A percentile compares a stretch with the other conserved stretches of the same genome.
Evolutionary conservation across 2,888 invertebrate species (phyloP).

Genomic region (Sminthurinus aureus): DNA sequence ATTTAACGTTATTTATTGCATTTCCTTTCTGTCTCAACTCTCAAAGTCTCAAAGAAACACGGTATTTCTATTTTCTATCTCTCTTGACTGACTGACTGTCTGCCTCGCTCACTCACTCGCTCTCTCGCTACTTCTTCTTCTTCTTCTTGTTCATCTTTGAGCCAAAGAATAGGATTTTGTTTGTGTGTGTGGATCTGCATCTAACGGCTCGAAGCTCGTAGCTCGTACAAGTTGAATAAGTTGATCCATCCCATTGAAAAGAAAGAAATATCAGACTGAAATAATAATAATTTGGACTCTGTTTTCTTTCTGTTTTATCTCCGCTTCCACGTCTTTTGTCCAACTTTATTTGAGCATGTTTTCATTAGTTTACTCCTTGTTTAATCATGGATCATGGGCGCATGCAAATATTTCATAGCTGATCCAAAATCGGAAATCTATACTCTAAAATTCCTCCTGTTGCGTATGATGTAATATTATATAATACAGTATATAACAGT

Average conservation of each 20-base stretch:
- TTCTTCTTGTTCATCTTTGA: no score
- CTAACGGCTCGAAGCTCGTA: conserved; percentile 14
- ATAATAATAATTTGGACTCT: not conserved
- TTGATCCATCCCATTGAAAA: conserved; percentile 8
- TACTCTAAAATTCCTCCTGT: no score
- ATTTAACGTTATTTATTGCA: conserved; percentile 28
- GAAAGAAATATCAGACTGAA: not conserved
- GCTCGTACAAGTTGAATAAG: no score
- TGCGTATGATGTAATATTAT: no score
- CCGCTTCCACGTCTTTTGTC: not conserved
- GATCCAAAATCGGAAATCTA: no score
- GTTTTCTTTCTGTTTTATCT: not conserved
- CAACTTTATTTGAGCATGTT: conserved; percentile 21
- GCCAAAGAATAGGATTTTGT: no score
- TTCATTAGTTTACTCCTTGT: no score
- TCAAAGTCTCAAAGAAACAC: conserved; percentile 25
- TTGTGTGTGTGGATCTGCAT: not conserved
- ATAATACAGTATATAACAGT: no score
- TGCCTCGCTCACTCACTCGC: not conserved
- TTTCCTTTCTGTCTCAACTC: conserved; percentile 14
- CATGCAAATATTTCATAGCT: no score
- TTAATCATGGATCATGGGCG: no score
- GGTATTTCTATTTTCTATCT: conserved; percentile 20
- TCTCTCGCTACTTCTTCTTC: not conserved
- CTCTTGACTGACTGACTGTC: conserved; percentile 29